Evolutionary conservation across 2,113 vertebrate genomes (phyloP), one percentile per base, ranked within the genome.

Genomic region (Oreochromis niloticus): DNA sequence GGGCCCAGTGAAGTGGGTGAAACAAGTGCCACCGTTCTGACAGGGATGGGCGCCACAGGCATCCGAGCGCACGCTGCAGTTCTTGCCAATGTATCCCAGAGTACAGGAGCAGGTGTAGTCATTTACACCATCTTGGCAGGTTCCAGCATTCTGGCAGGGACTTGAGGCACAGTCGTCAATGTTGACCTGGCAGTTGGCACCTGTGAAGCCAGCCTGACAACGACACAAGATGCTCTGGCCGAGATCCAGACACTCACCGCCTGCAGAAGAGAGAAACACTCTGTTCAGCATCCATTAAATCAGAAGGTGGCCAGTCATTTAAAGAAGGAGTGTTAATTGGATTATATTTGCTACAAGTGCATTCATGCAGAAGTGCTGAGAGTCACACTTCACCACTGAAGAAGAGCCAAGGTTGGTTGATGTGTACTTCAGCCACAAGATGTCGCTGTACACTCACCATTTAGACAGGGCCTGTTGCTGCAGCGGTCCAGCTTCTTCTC

Each of bases 181-280:
- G 93, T 98, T 97, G 7, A 97, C 95, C 81, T 98, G 97, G 22
- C 99, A 99, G 94, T 98, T 97, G n/a, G 97, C 87, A 0, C 99
- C 98, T 0, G 97, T 97, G 84, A 97, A 99, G 80, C 98, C 98
- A 0, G 97, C 96, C 86, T 95, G 97, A 89, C 98, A 99, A 2
- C 97, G 96, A 27, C 98, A 99, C 1, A 98, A 96, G 5, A 98
- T 98, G 75, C 98, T 98, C 88, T 98, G 97, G 56, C 98, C 98
- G 0, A 98, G 98, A 88, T 99, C 99, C 95, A 98, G 97, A 89
- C 98, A 99, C 0, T 98, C 98, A 0, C 98, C 98, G 68, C 98
- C 98, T 99, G 93, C 96, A 97, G 86, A 94, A 96, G 27, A 6
- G 27, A 91, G 36, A 86, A 80, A 81, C 7, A 55, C 41, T 86